Percentiles rank a stretch among this genome's conserved stretches.
phyloP scores from a whole-genome alignment of 1,140 invertebrate genomes.

The Formica exsecta region DNA sequence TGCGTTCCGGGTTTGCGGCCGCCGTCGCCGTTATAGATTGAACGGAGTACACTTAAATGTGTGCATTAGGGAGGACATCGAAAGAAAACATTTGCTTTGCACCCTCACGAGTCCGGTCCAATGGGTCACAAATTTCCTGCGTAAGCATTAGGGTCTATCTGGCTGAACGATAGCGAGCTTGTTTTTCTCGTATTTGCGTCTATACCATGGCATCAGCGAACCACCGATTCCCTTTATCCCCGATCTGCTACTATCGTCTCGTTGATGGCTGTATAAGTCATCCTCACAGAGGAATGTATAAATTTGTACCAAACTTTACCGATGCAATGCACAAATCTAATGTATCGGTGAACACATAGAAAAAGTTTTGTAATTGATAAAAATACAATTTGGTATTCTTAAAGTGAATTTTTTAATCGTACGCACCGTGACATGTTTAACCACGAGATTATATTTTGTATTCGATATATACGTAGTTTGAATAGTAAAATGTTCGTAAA shows the following conservation, averaged over 20 bases:
- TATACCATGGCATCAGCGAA: constrained; percentile 51
- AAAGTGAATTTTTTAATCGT: background rate
- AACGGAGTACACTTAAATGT: constrained; percentile 46
- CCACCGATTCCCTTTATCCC: constrained; percentile 37
- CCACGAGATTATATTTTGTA: constrained; percentile 8
- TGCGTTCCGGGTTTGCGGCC: constrained; percentile 41
- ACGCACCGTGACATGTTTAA: background rate
- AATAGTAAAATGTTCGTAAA: background rate
- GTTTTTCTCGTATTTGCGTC: constrained; percentile 69
- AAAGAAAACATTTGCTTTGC: constrained; percentile 71
- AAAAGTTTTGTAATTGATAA: background rate
- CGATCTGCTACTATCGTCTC: constrained; percentile 46
- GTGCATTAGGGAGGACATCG: constrained; percentile 54
- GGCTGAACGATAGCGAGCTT: constrained; percentile 57
- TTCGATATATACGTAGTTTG: background rate
- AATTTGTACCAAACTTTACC: background rate
- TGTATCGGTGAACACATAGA: background rate
- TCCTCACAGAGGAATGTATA: constrained; percentile 28
- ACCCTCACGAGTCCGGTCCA: constrained; percentile 57
- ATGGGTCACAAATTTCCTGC: constrained; percentile 65
- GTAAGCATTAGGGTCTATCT: constrained; percentile 61
- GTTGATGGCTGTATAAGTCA: constrained; percentile 65
- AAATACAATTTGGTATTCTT: background rate
- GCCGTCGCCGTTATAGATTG: constrained; percentile 23
- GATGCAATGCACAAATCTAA: background rate